These are phyloP conservation scores for Scaptomyza graminum DNA, from an alignment of 1,140 invertebrate genomes.

Conservation along the genomic window DNA sequence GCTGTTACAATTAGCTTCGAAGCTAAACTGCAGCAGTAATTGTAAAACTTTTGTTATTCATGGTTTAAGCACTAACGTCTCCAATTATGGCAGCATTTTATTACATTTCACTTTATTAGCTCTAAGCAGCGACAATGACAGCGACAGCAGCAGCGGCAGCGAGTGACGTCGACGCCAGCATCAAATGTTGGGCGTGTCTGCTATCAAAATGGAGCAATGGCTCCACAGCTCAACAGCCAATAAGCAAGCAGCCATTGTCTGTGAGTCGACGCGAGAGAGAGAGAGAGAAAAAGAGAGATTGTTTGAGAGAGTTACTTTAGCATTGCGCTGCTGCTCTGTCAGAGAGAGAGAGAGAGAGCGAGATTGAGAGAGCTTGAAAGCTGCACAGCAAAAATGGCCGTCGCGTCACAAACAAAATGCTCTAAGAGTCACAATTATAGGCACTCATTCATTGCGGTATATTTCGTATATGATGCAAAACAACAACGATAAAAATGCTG, in stretches of 20 bases:
- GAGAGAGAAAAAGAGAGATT: slow-evolving; percentile 31
- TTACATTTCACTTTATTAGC: slow-evolving; percentile 66
- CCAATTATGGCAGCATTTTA: slow-evolving; percentile 76
- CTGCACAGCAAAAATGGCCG: slow-evolving; percentile 61
- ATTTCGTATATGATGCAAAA: slow-evolving; percentile 70
- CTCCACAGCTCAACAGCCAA: slow-evolving; percentile 40
- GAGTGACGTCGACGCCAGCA: background rate
- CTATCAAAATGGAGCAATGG: slow-evolving; percentile 39
- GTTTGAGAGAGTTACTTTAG: slow-evolving; percentile 28
- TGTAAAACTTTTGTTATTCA: slow-evolving; percentile 78
- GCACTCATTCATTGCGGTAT: slow-evolving; percentile 80
- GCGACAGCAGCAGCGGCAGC: slow-evolving; percentile 3
- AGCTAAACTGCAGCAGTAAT: slow-evolving; percentile 59
- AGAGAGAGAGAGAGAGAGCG: background rate
- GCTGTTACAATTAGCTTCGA: slow-evolving; percentile 29
- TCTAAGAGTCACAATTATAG: slow-evolving; percentile 78
- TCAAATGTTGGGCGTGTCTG: slow-evolving; percentile 42
- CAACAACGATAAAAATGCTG: slow-evolving; percentile 44
- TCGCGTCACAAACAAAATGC: slow-evolving; percentile 42
- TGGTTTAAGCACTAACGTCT: slow-evolving; percentile 76
- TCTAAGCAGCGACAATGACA: slow-evolving; percentile 37
- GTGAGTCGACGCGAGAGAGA: slow-evolving; percentile 52
- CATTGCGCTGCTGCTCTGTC: background rate
- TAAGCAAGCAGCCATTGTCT: slow-evolving; percentile 32
- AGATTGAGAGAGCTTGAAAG: slow-evolving; percentile 7